Base-by-base conservation (phyloP, 2,797 vertebrate species). In the Scolopax rusticola region DNA sequence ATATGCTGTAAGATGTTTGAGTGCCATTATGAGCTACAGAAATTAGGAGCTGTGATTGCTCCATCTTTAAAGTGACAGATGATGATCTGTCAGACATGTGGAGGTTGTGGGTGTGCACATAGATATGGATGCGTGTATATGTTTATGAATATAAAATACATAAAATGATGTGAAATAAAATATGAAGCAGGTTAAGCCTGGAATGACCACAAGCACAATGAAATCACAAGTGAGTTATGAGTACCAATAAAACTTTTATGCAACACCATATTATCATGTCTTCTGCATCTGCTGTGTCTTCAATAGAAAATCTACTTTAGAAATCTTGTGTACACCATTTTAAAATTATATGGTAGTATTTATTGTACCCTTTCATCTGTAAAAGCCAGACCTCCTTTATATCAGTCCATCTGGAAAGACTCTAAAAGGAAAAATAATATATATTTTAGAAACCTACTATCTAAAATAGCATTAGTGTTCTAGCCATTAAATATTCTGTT, bases 241-340 rank as follows among this genome's bases (percentile, higher is more conserved):
- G 89, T 86, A 48, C 74, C 67, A 91, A 91, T 95, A 95, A 94
- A 97, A 96, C 93, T 95, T 95, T 96, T 95, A 96, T 96, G 86
- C 85, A 93, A 84, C 20, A 59, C 27, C 87, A 28, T 93, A 94
- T 92, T 93, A 94, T 95, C 87, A 63, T 53, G 91, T 95, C 91
- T 73, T 94, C 76, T 92, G 79, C 82, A 81, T 95, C 92, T 95
- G 76, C 76, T 57, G 15, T 61, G 47, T 85, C 85, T 95, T 94
- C 88, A 88, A 38, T 77, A 79, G 87, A 82, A 95, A 93, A 90
- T 84, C 68, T 88, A 73, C 89, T 96, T 91, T 45, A 88, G 87
- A 95, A 96, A 91, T 92, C 68, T 89, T 92, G 84, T 73, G 68
- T 93, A 87, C 60, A 93, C 56, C 9, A n/a, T 87, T 95, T 94